These are phyloP conservation scores for Chloroceryle amazona DNA, from an alignment of 2,797 vertebrate species.

Conservation along the genomic window DNA sequence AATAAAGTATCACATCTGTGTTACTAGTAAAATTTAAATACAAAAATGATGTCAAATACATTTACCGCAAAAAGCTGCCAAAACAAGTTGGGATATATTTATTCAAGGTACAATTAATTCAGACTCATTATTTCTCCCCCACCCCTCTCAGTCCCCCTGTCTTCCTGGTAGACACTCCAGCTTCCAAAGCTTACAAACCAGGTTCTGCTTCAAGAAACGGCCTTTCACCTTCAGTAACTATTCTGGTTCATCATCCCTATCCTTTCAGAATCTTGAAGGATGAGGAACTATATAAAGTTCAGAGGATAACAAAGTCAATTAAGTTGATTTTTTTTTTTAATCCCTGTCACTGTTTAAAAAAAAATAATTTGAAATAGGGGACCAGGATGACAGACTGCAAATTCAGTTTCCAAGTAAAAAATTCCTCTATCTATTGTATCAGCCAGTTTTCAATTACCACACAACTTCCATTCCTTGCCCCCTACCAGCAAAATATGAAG, in stretches of 20 bases:
- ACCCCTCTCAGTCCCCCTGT: background rate
- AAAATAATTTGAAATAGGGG: background rate
- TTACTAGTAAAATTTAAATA: background rate
- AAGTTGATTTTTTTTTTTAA: background rate
- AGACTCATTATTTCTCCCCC: background rate
- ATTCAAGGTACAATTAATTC: background rate
- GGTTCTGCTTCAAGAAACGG: background rate
- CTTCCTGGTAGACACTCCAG: background rate
- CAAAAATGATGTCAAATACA: too few species aligned
- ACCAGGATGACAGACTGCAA: background rate
- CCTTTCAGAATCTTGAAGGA: background rate
- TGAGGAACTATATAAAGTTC: background rate
- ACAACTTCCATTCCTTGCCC: background rate
- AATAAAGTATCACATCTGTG: background rate
- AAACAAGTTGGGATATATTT: background rate
- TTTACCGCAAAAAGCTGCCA: background rate
- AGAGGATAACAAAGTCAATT: background rate
- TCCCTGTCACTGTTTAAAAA: background rate
- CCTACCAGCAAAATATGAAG: background rate
- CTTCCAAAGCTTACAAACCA: background rate
- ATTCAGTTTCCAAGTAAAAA: background rate
- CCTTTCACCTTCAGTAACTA: background rate
- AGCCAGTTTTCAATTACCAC: background rate
- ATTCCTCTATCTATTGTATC: background rate
- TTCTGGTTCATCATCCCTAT: background rate